phyloP scores from a whole-genome alignment of 2,888 invertebrate genomes.

The Orthonevra nobilis region DNA sequence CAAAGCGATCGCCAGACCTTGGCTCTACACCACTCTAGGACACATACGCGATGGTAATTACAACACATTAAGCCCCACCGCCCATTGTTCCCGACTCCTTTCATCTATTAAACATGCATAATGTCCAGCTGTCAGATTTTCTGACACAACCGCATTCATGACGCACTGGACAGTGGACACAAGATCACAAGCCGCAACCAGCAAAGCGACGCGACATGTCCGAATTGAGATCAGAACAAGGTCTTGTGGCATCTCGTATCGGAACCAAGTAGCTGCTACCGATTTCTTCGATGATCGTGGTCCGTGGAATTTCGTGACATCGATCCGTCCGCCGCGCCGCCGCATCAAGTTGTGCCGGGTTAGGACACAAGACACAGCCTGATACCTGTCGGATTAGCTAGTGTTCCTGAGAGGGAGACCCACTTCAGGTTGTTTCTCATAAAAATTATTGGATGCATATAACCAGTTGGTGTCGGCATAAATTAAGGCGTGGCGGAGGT shows the following conservation, averaged over 20 bases:
- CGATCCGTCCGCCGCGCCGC: background rate
- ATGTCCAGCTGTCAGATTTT: constrained; percentile 64
- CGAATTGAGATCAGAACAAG: constrained; percentile 44
- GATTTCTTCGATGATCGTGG: constrained; percentile 22
- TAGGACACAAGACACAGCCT: constrained; percentile 17
- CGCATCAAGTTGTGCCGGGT: background rate
- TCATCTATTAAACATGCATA: constrained; percentile 65
- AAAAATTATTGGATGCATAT: constrained; percentile 62
- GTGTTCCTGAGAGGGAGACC: constrained; percentile 8
- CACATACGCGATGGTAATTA: too few species aligned
- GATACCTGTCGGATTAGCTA: constrained; percentile 65
- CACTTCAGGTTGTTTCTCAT: constrained; percentile 54
- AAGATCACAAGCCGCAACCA: background rate
- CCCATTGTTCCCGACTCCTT: constrained; percentile 67
- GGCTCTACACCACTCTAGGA: too few species aligned
- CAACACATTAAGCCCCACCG: constrained; percentile 61
- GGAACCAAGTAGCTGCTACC: constrained; percentile 55
- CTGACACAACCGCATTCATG: constrained; percentile 27
- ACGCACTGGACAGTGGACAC: constrained; percentile 16
- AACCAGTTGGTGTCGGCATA: constrained; percentile 70
- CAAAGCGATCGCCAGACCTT: constrained; percentile 14
- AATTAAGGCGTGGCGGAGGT: constrained; percentile 60
- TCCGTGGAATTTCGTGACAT: constrained; percentile 42
- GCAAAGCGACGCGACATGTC: constrained; percentile 49
- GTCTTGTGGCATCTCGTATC: constrained; percentile 38